Conservation (phyloP, 2,888 invertebrate genomes). For the Bombylius discolor region DNA sequence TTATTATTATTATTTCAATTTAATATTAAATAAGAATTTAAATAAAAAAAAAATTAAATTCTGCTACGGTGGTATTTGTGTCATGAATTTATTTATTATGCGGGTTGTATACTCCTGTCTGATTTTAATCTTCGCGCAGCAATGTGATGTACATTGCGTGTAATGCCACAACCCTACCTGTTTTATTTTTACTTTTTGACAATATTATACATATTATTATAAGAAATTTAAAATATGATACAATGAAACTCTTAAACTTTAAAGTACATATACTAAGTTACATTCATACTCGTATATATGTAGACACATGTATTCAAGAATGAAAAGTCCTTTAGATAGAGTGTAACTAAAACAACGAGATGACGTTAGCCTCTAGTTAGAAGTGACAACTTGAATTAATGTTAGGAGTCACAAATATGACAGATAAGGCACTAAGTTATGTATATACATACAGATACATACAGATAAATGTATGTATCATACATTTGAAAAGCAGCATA, state of each 20-base stretch:
- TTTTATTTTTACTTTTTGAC: neutral
- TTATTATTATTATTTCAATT: no score
- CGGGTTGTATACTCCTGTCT: neutral
- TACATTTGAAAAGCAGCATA: neutral
- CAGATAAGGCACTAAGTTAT: conserved; percentile 3
- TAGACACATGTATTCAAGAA: neutral
- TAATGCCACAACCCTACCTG: conserved; percentile 2
- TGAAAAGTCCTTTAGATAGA: conserved; percentile 2
- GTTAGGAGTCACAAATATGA: conserved; percentile 7
- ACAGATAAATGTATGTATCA: no score
- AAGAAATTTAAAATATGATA: no score
- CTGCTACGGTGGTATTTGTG: conserved; percentile 4
- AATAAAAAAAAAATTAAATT: neutral
- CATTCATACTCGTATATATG: neutral
- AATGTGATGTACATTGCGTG: neutral
- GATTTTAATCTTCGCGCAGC: neutral
- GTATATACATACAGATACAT: no score
- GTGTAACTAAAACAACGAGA: neutral
- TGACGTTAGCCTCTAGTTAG: neutral
- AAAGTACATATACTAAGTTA: neutral
- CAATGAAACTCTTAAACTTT: no score
- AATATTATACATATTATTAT: no score
- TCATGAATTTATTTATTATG: neutral
- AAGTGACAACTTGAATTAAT: conserved; percentile 13
- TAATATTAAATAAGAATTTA: no score